Evolutionary conservation across 1,140 invertebrate species (phyloP).

Genomic region (Pogonomyrmex californicus): DNA sequence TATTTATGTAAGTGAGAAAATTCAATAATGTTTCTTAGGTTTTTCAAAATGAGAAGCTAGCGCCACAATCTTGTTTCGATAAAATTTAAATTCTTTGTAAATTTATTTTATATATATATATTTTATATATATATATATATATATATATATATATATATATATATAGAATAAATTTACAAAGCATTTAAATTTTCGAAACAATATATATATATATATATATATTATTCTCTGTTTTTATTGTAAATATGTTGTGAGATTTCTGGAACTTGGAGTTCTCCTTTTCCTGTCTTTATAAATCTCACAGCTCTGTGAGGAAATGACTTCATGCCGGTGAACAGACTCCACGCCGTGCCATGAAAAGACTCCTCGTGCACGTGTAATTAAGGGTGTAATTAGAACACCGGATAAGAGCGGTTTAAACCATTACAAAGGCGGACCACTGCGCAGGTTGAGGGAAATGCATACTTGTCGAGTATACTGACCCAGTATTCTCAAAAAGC

Average conservation of each 20-base stretch:
- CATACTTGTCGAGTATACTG: constrained; percentile 32
- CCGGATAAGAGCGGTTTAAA: constrained; percentile 61
- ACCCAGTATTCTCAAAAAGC: constrained; percentile 42
- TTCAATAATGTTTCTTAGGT: background rate
- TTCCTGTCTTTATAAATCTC: constrained; percentile 49
- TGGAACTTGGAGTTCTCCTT: background rate
- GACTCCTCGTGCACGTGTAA: constrained; percentile 53
- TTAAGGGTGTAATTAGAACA: constrained; percentile 65
- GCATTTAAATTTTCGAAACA: background rate
- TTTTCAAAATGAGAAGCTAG: background rate
- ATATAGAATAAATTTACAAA: background rate
- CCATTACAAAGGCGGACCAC: constrained; percentile 53
- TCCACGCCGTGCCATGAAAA: constrained; percentile 44
- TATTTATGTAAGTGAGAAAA: no score
- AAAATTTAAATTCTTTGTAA: background rate
- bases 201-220: background rate
- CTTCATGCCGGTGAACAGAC: constrained; percentile 56
- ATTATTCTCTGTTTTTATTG: background rate
- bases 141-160: background rate
- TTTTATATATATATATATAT: no score
- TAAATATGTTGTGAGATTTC: constrained; percentile 17
- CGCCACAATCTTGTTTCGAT: background rate
- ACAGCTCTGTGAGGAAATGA: constrained; percentile 28
- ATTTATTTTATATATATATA: background rate
- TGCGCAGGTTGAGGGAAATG: constrained; percentile 30